Conservation (phyloP, 35 echinoderm and acorn worm species). For the Chiridota heheva region DNA sequence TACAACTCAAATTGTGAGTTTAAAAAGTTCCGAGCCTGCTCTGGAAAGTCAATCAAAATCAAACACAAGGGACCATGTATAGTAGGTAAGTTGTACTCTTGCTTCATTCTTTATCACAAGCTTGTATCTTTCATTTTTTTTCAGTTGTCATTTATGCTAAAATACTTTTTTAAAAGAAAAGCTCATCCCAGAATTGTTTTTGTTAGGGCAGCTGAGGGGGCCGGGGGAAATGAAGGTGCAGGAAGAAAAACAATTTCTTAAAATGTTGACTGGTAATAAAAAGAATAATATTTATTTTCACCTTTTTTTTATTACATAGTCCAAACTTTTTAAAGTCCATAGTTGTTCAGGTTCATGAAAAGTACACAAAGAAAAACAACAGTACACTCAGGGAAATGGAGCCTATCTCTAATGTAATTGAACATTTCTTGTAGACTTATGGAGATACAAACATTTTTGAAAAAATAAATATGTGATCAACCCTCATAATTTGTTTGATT, state of each 20-base stretch:
- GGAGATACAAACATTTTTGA: no score
- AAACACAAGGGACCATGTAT: constrained; percentile 73
- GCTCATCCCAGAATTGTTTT: background rate
- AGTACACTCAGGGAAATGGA: no score
- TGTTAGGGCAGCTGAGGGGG: background rate
- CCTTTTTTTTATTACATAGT: background rate
- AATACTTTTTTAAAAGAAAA: background rate
- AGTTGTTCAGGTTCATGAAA: no score
- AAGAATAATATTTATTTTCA: background rate
- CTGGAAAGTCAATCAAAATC: constrained; percentile 64
- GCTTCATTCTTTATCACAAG: background rate
- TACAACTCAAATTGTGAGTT: constrained; percentile 86
- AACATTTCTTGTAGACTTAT: no score
- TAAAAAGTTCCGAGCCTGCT: constrained; percentile 61
- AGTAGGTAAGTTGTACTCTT: constrained; percentile 26
- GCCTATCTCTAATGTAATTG: no score
- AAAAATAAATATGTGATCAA: no score
- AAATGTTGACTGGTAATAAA: background rate
- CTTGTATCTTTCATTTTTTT: background rate
- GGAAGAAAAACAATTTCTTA: background rate
- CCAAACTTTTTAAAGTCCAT: background rate
- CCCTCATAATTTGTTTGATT: no score
- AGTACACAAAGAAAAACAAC: no score
- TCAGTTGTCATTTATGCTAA: background rate
- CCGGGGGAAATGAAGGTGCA: background rate